Evolutionary conservation across 2,113 vertebrate species (phyloP), one percentile per base, ranked within the genome.

Genomic region (Pygoscelis antarcticus): DNA sequence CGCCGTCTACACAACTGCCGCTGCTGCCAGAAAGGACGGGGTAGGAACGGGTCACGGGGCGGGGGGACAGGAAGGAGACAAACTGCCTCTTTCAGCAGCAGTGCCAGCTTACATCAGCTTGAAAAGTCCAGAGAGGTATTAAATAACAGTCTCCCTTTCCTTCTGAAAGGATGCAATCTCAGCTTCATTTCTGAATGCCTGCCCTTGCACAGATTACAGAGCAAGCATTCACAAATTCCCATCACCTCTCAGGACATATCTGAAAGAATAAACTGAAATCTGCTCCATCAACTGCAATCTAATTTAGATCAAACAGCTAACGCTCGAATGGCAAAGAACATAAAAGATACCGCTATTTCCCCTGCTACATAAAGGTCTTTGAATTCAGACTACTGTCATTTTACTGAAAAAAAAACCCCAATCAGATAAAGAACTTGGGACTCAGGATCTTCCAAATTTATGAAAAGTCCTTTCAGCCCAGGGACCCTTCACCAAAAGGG

Each of bases 1-100:
- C 5, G 1, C 51, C 15, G 62, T 66, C 21, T 22, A 8, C 58
- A 25, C 27, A 6, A 7, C 58, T 2, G 29, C 42, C 13, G 2
- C 52, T 4, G 54, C 77, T 32, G 22, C 36, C 78, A 15, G 80
- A 1, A 12, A 12, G 58, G 36, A 11, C 4, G 4, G 57, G 22
- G 3, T 16, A 66, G 42, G 7, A 72, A 7, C 1, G 1, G 62
- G 69, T 1, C 27, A 4, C 42, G 1, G 5, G 46, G 23, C 16
- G 1, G 42, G 27, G 47, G 77, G 22, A 46, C 18, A 8, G 38
- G 27, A 46, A 34, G 47, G 34, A 22, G 27, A 77, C 80, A 91
- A 57, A 78, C 8, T 0, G 0, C 58, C 64, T 44, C 49, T 47
- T 57, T 12, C 66, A 69, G 93, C 79, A 64, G 85, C 78, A 21